A percentile compares a stretch with the other conserved stretches of the same genome.
These are phyloP conservation scores for Silurus glanis DNA, from an alignment of 2,113 vertebrate species.

Conservation along the genomic window DNA sequence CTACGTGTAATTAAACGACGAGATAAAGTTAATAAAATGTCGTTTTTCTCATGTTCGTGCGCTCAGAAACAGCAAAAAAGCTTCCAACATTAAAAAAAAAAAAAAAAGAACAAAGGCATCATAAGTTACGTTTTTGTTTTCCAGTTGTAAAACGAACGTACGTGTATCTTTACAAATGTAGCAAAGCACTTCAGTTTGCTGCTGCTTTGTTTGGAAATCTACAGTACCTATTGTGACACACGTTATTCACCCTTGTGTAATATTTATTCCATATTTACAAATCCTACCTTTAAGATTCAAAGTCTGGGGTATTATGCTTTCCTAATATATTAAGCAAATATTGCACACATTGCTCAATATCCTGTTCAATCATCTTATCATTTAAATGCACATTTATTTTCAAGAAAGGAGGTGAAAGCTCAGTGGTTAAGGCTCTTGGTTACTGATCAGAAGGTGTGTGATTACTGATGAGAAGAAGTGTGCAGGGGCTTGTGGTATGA, in stretches of 20 bases:
- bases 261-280: neutral
- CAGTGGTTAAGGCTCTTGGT: too few species aligned
- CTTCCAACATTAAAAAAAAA: too few species aligned
- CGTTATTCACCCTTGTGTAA: neutral
- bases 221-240: neutral
- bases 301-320: neutral
- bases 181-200: neutral
- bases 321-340: neutral
- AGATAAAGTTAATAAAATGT: too few species aligned
- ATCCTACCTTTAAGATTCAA: neutral
- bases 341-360: neutral
- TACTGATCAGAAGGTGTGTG: too few species aligned
- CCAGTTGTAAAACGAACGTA: too few species aligned
- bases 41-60: too few species aligned
- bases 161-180: neutral
- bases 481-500: too few species aligned
- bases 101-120: too few species aligned
- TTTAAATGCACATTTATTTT: neutral
- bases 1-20: too few species aligned
- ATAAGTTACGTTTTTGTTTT: too few species aligned
- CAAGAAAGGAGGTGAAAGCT: neutral
- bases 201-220: neutral
- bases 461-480: too few species aligned
- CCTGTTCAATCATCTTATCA: neutral
- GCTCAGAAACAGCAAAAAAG: too few species aligned